Evolutionary conservation across 2,113 vertebrate genomes (phyloP).

Genomic region (Dicentrarchus labrax): DNA sequence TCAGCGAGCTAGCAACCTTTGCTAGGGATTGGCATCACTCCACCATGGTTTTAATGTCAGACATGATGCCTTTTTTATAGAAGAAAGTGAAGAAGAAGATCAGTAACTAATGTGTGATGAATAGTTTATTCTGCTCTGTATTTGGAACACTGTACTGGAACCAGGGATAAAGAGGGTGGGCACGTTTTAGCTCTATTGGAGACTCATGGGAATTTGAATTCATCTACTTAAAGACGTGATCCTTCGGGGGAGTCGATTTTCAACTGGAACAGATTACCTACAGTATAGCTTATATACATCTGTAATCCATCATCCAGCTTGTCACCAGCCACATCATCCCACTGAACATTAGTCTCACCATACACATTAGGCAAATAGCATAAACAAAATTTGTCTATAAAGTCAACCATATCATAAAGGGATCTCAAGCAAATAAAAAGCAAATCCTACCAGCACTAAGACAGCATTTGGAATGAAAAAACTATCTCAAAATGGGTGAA

Average conservation of each 20-base stretch:
- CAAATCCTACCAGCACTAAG: slow-evolving; percentile 20
- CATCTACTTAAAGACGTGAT: slow-evolving; percentile 22
- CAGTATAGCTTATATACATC: slow-evolving; percentile 25
- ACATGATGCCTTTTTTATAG: not conserved
- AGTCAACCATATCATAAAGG: slow-evolving; percentile 40
- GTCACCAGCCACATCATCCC: slow-evolving; percentile 44
- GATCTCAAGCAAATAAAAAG: slow-evolving; percentile 13
- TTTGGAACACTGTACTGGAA: slow-evolving; percentile 14
- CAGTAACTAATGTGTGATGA: slow-evolving; percentile 9
- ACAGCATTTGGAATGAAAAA: not conserved
- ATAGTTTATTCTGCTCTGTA: slow-evolving; percentile 19
- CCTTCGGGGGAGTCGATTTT: slow-evolving; percentile 20
- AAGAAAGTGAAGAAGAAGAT: not conserved
- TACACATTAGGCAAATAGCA: slow-evolving; percentile 55
- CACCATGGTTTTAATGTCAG: not conserved
- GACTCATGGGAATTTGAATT: slow-evolving; percentile 29
- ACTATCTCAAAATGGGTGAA: slow-evolving; percentile 6
- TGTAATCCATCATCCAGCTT: slow-evolving; percentile 47
- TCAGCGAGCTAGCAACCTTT: slow-evolving; percentile 16
- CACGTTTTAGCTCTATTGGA: slow-evolving; percentile 2
- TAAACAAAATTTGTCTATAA: slow-evolving; percentile 46
- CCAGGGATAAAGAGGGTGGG: slow-evolving; percentile 14
- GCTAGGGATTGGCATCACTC: not conserved
- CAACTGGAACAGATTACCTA: slow-evolving; percentile 44
- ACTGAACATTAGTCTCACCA: slow-evolving; percentile 57